Conservation (phyloP, 2,797 vertebrate species). For the Falco concolor region DNA sequence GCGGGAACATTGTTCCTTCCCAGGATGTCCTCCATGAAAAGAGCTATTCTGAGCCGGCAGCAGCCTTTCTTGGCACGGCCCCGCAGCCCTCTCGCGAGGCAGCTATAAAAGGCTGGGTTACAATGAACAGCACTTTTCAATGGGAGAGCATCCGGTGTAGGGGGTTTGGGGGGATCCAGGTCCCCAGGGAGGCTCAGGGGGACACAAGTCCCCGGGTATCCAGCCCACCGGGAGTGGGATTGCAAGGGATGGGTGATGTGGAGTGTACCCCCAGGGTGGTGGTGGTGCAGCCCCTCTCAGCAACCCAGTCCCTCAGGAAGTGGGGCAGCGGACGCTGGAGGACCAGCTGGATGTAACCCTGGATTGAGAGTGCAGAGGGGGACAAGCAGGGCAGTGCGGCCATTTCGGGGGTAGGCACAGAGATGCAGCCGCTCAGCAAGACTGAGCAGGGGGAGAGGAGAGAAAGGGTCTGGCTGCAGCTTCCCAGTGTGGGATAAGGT, state of each 20-base stretch:
- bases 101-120: constrained; percentile 28
- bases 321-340: rapidly evolving
- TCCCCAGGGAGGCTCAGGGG: neutral
- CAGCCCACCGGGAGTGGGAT: neutral
- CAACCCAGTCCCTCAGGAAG: rapidly evolving
- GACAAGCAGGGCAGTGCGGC: neutral
- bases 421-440: neutral
- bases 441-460: neutral
- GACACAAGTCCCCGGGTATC: neutral
- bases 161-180: neutral
- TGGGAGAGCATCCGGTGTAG: constrained; percentile 9
- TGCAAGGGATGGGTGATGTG: neutral
- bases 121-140: constrained; percentile 45
- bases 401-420: neutral
- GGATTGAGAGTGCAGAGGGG: neutral
- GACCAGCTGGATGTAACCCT: neutral
- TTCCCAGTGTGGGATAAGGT: neutral
- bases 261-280: neutral
- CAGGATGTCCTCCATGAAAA: constrained; percentile 68
- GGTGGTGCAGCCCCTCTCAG: neutral
- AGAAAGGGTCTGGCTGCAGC: neutral
- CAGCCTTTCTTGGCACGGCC: constrained; percentile 58
- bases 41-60: constrained; percentile 66
- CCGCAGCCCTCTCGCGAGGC: neutral
- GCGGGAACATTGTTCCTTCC: constrained; percentile 63